Conservation (phyloP, 2,797 vertebrate genomes). For the Chelonia mydas region DNA sequence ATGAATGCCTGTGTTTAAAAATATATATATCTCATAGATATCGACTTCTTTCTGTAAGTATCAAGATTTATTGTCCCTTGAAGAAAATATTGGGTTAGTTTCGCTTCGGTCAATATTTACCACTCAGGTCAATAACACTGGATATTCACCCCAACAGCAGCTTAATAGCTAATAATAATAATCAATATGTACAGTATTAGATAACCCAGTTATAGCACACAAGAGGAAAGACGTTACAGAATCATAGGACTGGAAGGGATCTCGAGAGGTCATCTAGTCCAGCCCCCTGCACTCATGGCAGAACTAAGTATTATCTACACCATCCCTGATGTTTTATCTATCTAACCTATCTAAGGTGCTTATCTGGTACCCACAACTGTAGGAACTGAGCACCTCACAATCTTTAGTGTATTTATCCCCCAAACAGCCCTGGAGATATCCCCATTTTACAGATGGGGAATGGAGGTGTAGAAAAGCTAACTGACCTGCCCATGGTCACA, state of each 20-base stretch:
- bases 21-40: constrained; percentile 70
- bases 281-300: too few relatives aligned
- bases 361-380: not conserved
- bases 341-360: not conserved
- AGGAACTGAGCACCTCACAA: too few relatives aligned
- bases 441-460: too few relatives aligned
- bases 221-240: constrained; percentile 28
- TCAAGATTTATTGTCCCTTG: constrained; percentile 79
- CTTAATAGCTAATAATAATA: constrained; percentile 79
- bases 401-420: too few relatives aligned
- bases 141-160: constrained; percentile 80
- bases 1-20: constrained; percentile 48
- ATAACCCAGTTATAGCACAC: constrained; percentile 59
- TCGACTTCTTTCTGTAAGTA: constrained; percentile 75
- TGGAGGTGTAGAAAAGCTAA: too few relatives aligned
- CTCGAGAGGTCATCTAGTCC: too few relatives aligned
- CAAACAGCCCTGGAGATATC: not conserved
- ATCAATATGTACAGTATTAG: constrained; percentile 72
- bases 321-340: too few relatives aligned
- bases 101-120: constrained; percentile 80
- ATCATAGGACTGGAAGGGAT: too few relatives aligned
- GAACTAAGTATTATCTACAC: too few relatives aligned
- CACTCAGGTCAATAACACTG: constrained; percentile 76
- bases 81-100: constrained; percentile 79
- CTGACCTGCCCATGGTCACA: too few relatives aligned